Conservation (phyloP, 1,140 invertebrate species). For the Listronotus oregonensis region DNA sequence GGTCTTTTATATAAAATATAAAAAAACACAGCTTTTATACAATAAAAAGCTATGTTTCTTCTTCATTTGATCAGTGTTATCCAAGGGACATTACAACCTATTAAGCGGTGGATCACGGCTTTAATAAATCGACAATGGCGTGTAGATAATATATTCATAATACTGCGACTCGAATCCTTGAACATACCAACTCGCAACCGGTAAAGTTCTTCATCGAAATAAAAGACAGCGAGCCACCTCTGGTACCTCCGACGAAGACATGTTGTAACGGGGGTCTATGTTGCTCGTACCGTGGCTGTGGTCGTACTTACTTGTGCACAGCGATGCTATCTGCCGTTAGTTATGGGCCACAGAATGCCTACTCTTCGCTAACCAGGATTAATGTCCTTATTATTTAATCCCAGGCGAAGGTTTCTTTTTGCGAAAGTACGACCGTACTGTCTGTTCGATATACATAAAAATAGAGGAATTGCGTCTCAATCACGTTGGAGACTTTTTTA, state of each 20-base stretch:
- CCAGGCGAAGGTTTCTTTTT: conserved; percentile 31
- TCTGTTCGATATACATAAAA: conserved; percentile 35
- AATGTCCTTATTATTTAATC: conserved; percentile 50
- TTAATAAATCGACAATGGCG: conserved; percentile 33
- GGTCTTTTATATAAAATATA: too few species aligned
- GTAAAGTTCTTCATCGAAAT: conserved; percentile 34
- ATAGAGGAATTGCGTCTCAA: conserved; percentile 25
- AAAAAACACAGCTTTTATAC: too few species aligned
- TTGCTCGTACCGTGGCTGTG: conserved; percentile 29
- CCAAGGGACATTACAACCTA: conserved; percentile 22
- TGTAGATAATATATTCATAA: conserved; percentile 32
- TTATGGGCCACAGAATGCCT: conserved; percentile 49
- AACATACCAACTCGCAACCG: conserved; percentile 23
- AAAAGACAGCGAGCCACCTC: conserved; percentile 33
- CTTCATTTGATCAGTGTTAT: conserved; percentile 24
- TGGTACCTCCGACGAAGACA: conserved; percentile 34
- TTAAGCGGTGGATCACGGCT: conserved; percentile 27
- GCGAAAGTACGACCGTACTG: conserved; percentile 26
- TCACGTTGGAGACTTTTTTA: conserved; percentile 13
- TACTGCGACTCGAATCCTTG: conserved; percentile 18
- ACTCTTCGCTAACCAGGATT: conserved; percentile 47
- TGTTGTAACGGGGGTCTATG: conserved; percentile 40
- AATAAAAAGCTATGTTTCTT: too few species aligned
- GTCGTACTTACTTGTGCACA: conserved; percentile 38
- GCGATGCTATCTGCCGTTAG: conserved; percentile 48